Conservation (phyloP, 1,140 invertebrate genomes). For the Scaptomyza montana region DNA sequence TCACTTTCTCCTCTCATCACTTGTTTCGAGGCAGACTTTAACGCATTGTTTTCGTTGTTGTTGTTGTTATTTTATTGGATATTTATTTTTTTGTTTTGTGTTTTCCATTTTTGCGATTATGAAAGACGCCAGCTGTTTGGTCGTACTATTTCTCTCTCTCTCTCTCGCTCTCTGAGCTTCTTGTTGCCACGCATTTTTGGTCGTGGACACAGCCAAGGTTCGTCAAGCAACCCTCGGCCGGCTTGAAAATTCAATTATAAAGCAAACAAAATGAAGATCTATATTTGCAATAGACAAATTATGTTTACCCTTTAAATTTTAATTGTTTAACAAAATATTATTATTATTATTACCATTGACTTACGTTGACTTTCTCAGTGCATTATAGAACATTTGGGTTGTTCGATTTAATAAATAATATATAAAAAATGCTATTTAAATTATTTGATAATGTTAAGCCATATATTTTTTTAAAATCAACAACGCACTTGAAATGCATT, state of each 20-base stretch:
- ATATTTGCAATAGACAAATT: background rate
- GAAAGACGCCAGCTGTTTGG: conserved; percentile 13
- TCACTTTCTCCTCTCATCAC: background rate
- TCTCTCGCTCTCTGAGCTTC: background rate
- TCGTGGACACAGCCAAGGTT: conserved; percentile 52
- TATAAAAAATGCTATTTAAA: too few species aligned
- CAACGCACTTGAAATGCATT: too few species aligned
- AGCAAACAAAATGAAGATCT: background rate
- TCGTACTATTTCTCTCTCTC: conserved; percentile 49
- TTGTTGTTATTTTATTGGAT: too few species aligned
- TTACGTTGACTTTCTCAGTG: too few species aligned
- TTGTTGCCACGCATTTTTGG: conserved; percentile 41
- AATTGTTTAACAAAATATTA: too few species aligned
- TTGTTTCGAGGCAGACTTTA: too few species aligned
- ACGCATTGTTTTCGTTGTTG: background rate
- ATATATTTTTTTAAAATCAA: too few species aligned
- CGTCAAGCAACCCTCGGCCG: conserved; percentile 11
- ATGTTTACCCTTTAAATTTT: background rate
- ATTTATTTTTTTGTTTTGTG: background rate
- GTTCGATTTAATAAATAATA: too few species aligned
- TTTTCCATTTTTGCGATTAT: background rate
- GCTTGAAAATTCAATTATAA: conserved; percentile 71
- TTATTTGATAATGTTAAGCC: too few species aligned
- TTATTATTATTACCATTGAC: too few species aligned
- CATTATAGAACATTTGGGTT: too few species aligned